Base-by-base conservation (phyloP, 2,797 vertebrate species). In the Eurystomus glaucurus region DNA sequence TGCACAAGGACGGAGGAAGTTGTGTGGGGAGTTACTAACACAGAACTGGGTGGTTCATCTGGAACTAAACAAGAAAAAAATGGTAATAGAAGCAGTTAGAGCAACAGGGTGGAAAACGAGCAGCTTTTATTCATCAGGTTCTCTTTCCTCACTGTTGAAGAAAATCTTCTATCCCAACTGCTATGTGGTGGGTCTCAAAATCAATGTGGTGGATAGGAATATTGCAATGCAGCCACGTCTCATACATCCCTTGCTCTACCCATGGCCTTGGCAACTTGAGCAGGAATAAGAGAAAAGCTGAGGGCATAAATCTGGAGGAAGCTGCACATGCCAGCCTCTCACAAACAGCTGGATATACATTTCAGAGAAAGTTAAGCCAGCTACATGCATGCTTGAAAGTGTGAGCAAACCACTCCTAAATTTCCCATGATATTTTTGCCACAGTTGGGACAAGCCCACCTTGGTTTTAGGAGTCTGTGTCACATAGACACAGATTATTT, bases 1-100 rank as follows among this genome's bases (percentile, higher is more conserved):
- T 99, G 99, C 97, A 99, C 98, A 90, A 99, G 98, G 70, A 99
- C 99, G 3, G 99, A 99, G 48, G 99, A 99, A 18, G 99, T 99
- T 1, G 99, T 99, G 78, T 99, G 99, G 0, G 99, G 99, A 65
- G 99, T 99, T 76, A 99, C 99, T 1, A 98, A 96, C 37, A 99
- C 97, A 55, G 99, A 99, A 71, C 98, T 96, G 31, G 99, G 99
- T 65, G 99, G 98, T 90, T 99, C 99, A 64, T 98, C 99, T 22
- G 99, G 99, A 95, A 99, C 99, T 99, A 97, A 82, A 98, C 48
- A 82, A 76, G 95, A 97, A 79, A 90, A 54, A 69, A 62, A 58
- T 35, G 19, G 45, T 75, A 85, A 90, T 6, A 48, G 89, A 41
- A 89, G 8, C 19, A 52, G 50, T 86, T 85, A 76, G 0, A 83